Base-by-base conservation (phyloP, 2,888 invertebrate species). In the Gerris lacustris region DNA sequence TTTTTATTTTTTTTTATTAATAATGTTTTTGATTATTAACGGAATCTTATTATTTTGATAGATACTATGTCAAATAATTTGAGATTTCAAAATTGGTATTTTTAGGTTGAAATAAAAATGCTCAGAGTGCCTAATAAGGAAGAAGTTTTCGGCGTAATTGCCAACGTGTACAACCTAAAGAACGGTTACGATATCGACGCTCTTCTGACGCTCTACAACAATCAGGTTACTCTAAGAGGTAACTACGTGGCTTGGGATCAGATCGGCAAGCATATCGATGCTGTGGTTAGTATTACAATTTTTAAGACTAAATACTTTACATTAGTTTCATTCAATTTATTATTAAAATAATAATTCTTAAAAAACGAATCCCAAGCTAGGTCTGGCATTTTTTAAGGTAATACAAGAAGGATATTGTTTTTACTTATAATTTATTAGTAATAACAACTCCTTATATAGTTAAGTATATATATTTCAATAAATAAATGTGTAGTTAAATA, bases 101-200 rank as follows among this genome's bases (percentile, higher is more conserved):
- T 17, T 6, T 71, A 76, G 76, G 71, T 74, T 15, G 74, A 75
- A 73, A 69, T 75, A 0, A 74, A 73, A 67, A 63, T 76, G 9
- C 68, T 72, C 11, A 74, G 73, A 66, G 71, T 73, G 44, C 45
- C 71, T 43, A 74, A 73, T 9, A 70, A 72, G 45, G 71, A 67
- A 43, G 75, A 74, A 66, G 68, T 75, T 9, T 68, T 76, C 44
- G 71, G 70, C 44, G 67, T 76, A 0, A 67, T 72, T 31, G 67
- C 75, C 45, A 71, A 69, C 9, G 70, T 75, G 6, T 67, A 72
- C 44, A 73, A 73, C 69, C 74, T 69, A n/a, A 55, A 73, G 7
- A 70, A 72, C 44, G 73, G 76, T 5, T 76, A 75, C 70, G 72
- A 73, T 55, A 67, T 76, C 17, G 47, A 71, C 63, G 72, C 75